A percentile compares a stretch with the other conserved stretches of the same genome.
phyloP scores from a whole-genome alignment of 2,797 vertebrate genomes.

The Monodelphis domestica region DNA sequence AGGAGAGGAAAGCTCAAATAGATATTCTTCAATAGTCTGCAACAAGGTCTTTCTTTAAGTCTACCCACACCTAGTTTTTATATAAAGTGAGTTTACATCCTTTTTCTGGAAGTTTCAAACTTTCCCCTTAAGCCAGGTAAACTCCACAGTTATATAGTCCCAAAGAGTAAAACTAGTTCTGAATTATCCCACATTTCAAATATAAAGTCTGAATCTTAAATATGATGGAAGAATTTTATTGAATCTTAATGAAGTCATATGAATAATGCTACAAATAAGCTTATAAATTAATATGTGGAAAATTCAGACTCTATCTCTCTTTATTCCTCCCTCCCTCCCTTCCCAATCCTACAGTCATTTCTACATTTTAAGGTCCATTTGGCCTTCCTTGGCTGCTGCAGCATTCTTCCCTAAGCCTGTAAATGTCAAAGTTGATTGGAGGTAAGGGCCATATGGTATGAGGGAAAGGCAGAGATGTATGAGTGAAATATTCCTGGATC shows the following conservation, averaged over 20 bases:
- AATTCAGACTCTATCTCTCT: conserved; percentile 33
- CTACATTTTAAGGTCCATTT: conserved; percentile 56
- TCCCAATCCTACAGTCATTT: background rate
- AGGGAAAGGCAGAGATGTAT: conserved; percentile 49
- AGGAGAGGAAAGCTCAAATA: background rate
- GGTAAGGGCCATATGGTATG: conserved; percentile 47
- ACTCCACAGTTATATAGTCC: conserved; percentile 39
- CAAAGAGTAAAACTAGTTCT: conserved; percentile 57
- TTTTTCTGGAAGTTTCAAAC: conserved; percentile 62
- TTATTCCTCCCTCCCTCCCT: background rate
- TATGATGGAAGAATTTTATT: conserved; percentile 67
- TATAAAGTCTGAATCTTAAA: conserved; percentile 58
- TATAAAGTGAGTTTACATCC: background rate
- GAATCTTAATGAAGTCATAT: conserved; percentile 64
- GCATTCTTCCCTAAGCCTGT: conserved; percentile 50
- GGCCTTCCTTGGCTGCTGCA: conserved; percentile 32
- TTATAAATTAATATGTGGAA: conserved; percentile 54
- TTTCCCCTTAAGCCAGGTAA: conserved; percentile 49
- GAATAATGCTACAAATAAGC: conserved; percentile 63
- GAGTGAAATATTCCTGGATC: conserved; percentile 49
- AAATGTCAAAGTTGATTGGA: conserved; percentile 58
- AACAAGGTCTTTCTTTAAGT: conserved; percentile 26
- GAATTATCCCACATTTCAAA: conserved; percentile 61
- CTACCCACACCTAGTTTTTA: conserved; percentile 32
- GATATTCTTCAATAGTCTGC: background rate